These are phyloP conservation scores for Pao palembangensis DNA, from an alignment of 2,113 vertebrate species.

Conservation along the genomic window DNA sequence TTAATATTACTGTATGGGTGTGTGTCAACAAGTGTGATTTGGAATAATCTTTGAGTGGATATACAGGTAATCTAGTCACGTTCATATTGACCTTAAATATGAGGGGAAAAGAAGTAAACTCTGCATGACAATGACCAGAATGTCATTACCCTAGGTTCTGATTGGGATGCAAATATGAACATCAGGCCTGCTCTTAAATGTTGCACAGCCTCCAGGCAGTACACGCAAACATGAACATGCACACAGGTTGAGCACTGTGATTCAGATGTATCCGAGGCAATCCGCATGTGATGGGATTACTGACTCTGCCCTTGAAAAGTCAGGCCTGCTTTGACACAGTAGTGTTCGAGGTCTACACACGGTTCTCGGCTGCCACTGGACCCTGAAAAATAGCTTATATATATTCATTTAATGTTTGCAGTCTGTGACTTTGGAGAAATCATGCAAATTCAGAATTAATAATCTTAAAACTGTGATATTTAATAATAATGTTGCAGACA, in stretches of 20 bases:
- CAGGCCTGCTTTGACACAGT: conserved; percentile 11
- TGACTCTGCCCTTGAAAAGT: conserved; percentile 47
- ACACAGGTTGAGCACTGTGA: conserved; percentile 60
- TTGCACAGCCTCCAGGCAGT: conserved; percentile 31
- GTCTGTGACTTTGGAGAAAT: too few species aligned
- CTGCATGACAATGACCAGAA: conserved; percentile 54
- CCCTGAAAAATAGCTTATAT: conserved; percentile 12
- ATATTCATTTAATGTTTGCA: conserved; percentile 16
- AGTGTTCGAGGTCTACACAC: conserved; percentile 11
- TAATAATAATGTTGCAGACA: too few species aligned
- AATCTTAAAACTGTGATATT: too few species aligned
- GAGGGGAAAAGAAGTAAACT: conserved; percentile 20
- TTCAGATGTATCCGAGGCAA: conserved; percentile 55
- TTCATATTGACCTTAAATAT: background rate
- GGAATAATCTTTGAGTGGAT: too few species aligned
- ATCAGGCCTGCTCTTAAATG: conserved; percentile 44
- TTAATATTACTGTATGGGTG: too few species aligned
- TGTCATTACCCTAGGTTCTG: conserved; percentile 18
- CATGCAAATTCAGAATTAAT: too few species aligned
- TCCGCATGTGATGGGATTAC: conserved; percentile 48
- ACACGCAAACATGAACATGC: conserved; percentile 49
- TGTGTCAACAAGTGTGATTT: too few species aligned
- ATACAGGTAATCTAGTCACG: too few species aligned
- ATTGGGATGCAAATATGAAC: conserved; percentile 51
- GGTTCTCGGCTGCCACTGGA: conserved; percentile 26